Evolutionary conservation across 2,113 vertebrate species (phyloP), one percentile per base, ranked within the genome.

Genomic region (Oreochromis spilurus): DNA sequence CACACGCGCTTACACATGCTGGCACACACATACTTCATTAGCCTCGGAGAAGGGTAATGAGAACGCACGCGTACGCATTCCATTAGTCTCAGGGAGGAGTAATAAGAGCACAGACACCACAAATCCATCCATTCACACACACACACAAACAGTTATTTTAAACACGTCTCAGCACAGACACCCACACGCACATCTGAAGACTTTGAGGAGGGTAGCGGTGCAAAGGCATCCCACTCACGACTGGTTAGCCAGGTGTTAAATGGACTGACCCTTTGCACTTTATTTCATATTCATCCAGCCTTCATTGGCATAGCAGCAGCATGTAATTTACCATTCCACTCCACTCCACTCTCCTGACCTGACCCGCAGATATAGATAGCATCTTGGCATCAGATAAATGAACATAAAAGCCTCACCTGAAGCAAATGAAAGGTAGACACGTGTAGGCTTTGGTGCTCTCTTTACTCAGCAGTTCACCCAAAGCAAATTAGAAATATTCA

Each of bases 11-110:
- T 89, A 85, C 87, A 87, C 93, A 93, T 70, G 87, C 87, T 80
- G 84, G 78, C 85, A 88, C 90, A 92, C 87, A 89, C 88, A 93
- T 60, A 93, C 86, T 92, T 95, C 95, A 95, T 96, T 96, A 95
- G 89, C 88, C 83, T 78, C 43, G 79, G 91, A 81, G 89, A 92
- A 92, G 91, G 85, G 88, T 92, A 93, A 92, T 90, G 86, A 92
- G 88, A 91, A 90, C 83, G 90, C 89, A 91, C 89, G 87, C 85
- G 82, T 34, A 91, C 88, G 92, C 90, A 87, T 88, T 91, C 92
- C 93, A 95, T 94, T 95, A 92, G 91, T 91, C 85, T 62, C 87
- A 88, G 84, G 89, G 85, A 89, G 89, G 85, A 89, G 70, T 92
- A 93, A 93, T 87, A 92, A 83, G 87, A 83, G 79, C 50, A 9